phyloP scores from a whole-genome alignment of 2,888 invertebrate genomes.

The Eilema caniola region DNA sequence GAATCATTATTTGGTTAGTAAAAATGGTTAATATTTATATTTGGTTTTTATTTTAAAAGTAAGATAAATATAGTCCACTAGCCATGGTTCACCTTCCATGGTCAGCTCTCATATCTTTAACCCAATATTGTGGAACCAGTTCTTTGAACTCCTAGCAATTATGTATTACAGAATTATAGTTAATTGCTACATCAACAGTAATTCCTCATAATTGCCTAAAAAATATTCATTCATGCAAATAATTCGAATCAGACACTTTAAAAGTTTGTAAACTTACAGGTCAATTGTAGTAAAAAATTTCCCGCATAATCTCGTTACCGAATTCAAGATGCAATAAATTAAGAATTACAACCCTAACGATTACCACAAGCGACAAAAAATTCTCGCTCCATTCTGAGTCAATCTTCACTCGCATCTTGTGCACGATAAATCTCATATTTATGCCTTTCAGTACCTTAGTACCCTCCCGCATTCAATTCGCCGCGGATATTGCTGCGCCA shows the following conservation, averaged over 20 bases:
- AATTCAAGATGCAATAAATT: background rate
- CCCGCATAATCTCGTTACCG: background rate
- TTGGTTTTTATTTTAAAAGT: background rate
- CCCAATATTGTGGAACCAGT: background rate
- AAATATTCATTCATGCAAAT: too few relatives aligned
- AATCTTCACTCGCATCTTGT: slow-evolving; percentile 28
- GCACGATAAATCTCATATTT: slow-evolving; percentile 36
- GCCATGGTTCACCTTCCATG: too few relatives aligned
- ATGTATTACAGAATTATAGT: background rate
- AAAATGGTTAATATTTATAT: too few relatives aligned
- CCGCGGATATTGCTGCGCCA: slow-evolving; percentile 29
- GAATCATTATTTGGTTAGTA: too few relatives aligned
- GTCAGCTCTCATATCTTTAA: too few relatives aligned
- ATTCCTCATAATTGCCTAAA: too few relatives aligned
- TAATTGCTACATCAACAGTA: too few relatives aligned
- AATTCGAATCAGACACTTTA: too few relatives aligned
- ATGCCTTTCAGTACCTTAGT: slow-evolving; percentile 18
- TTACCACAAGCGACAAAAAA: slow-evolving; percentile 22
- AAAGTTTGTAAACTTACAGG: too few relatives aligned
- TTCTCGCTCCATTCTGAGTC: slow-evolving; percentile 18
- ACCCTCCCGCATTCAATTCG: slow-evolving; percentile 28
- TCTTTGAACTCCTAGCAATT: background rate
- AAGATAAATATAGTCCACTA: background rate
- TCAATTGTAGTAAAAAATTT: background rate
- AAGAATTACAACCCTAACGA: slow-evolving; percentile 24